Evolutionary conservation across 2,888 invertebrate genomes (phyloP), one percentile per base, ranked within the genome.

Genomic region (Apantesis nais): DNA sequence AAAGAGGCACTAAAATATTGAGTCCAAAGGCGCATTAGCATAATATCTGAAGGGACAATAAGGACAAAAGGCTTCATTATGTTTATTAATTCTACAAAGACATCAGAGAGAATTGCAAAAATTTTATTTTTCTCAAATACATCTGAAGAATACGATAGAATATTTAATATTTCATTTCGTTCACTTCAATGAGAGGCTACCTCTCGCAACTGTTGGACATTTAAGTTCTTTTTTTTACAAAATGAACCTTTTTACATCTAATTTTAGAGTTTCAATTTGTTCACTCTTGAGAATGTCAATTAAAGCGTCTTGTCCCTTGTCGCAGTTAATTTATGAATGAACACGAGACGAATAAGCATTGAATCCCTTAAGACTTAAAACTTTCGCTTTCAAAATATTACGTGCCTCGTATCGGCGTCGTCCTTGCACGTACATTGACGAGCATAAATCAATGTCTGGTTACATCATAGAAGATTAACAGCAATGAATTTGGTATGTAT

Each of bases 371-470:
- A 81, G 86, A 83, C 77, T 67, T 58, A 65, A 58, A 74, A 85
- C 87, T 89, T 89, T 89, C 89, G 76, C 85, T 89, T 88, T 89
- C 86, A 82, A 82, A 74, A 48, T 66, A 58, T 73, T 78, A 85
- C 87, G 86, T 87, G 84, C 80, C 77, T 78, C 77, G 85, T 78
- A 80, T 84, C 74, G 73, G 48, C 70, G 79, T 75, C 68, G 77
- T 72, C 74, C 66, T 73, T 73, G 65, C 68, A 52, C 71, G 67
- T 83, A 75, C 85, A 86, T 80, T 78, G 82, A 74, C 63, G 76
- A 61, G 61, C 73, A 74, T 79, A 83, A 83, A 82, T 82, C 78
- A 82, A 78, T 77, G 78, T 73, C 67, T 67, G 62, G 66, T 83
- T 76, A 74, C 75, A 71, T 79, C 74, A 82, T 78, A 68, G 67